These are phyloP conservation scores for Enteromius fasciolatus DNA, from an alignment of 2,797 vertebrate species.

Conservation along the genomic window DNA sequence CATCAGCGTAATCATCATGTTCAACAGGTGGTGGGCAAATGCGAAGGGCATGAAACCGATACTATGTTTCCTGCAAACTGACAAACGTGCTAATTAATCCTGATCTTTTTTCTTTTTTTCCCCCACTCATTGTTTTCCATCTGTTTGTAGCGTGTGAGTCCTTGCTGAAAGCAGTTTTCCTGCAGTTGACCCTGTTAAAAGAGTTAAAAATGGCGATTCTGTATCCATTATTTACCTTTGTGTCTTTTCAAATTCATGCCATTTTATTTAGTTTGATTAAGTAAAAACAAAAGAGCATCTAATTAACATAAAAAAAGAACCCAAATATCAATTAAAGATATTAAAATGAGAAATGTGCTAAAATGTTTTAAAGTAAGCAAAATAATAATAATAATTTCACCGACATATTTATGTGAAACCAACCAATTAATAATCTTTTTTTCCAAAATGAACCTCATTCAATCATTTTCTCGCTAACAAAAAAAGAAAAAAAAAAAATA, in stretches of 20 bases:
- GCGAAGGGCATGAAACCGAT: constrained; percentile 89
- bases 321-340: background rate
- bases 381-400: background rate
- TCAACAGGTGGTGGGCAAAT: constrained; percentile 97
- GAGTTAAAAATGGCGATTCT: background rate
- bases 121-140: constrained; percentile 55
- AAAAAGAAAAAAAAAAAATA: no score
- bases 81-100: constrained; percentile 57
- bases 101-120: constrained; percentile 59
- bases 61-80: constrained; percentile 85
- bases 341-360: background rate
- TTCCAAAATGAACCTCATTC: background rate
- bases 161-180: constrained; percentile 21
- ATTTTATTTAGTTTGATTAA: background rate
- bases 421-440: background rate
- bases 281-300: background rate
- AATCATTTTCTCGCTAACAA: background rate
- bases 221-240: background rate
- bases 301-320: background rate
- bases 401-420: background rate
- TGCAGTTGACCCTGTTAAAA: background rate
- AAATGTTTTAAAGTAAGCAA: no score
- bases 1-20: constrained; percentile 83
- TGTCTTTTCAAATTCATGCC: background rate
- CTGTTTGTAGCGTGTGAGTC: constrained; percentile 26